Conservation (phyloP, 2,797 vertebrate genomes). For the Ataeniobius toweri region DNA sequence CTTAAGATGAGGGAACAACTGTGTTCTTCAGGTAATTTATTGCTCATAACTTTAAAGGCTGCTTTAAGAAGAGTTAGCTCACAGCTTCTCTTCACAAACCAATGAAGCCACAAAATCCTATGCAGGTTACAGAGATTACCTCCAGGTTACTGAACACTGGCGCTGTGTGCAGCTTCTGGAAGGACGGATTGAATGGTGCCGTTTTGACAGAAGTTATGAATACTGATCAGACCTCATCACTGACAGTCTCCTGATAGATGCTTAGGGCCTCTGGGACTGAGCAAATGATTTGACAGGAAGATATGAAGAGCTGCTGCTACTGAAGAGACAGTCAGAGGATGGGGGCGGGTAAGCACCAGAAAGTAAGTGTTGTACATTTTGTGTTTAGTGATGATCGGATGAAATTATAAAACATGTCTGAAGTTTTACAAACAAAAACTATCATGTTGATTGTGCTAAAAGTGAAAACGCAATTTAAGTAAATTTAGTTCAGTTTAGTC, state of each 20-base stretch:
- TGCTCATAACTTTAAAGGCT: conserved; percentile 5
- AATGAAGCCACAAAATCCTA: conserved; percentile 28
- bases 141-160: conserved; percentile 36
- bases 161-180: conserved; percentile 26
- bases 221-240: conserved; percentile 65
- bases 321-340: conserved; percentile 37
- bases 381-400: not conserved
- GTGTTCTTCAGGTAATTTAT: not conserved
- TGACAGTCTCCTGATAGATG: conserved; percentile 59
- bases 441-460: not conserved
- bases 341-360: conserved; percentile 36
- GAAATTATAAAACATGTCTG: not conserved
- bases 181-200: conserved; percentile 29
- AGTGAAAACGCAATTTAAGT: not conserved
- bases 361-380: conserved; percentile 11
- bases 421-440: not conserved
- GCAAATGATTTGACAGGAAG: conserved; percentile 52
- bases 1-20: too few species aligned
- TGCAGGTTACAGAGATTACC: conserved; percentile 48
- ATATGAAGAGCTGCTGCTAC: conserved; percentile 46
- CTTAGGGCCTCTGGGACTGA: conserved; percentile 44
- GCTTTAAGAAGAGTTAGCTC: conserved; percentile 13
- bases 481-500: not conserved
- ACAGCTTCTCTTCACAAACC: conserved; percentile 5
- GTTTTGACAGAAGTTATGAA: conserved; percentile 72